Evolutionary conservation across 2,888 invertebrate species (phyloP).

Genomic region (Spatulosminthurus flaviceps): DNA sequence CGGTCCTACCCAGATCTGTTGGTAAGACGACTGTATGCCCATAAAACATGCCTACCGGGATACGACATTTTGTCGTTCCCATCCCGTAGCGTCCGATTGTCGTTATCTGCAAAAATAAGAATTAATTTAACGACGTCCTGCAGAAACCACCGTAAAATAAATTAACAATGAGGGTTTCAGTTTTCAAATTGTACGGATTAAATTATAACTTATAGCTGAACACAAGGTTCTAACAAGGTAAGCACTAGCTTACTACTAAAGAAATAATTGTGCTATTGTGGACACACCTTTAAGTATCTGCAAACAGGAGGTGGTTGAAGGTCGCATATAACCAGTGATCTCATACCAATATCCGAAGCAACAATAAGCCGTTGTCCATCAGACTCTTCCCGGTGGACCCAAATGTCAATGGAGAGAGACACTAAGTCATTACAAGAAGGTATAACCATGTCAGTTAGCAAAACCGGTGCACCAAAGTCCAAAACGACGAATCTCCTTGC

Average conservation of each 20-base stretch:
- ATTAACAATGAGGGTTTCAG: no score
- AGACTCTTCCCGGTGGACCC: constrained; percentile 85
- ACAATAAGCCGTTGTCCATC: constrained; percentile 86
- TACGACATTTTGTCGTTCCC: constrained; percentile 88
- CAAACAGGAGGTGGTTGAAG: constrained; percentile 88
- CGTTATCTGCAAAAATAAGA: constrained; percentile 73
- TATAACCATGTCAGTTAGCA: constrained; percentile 86
- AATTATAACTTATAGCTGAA: no score
- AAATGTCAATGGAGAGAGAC: constrained; percentile 87
- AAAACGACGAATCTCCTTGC: constrained; percentile 85
- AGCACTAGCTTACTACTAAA: constrained; percentile 65
- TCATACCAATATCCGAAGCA: constrained; percentile 85
- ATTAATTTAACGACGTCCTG: no score
- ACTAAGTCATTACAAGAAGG: constrained; percentile 75
- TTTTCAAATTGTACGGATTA: no score
- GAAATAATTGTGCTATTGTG: constrained; percentile 65
- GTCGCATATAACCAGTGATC: constrained; percentile 85
- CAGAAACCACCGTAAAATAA: no score
- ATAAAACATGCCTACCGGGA: constrained; percentile 92
- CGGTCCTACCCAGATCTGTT: constrained; percentile 67
- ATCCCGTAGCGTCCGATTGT: constrained; percentile 91
- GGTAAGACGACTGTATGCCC: constrained; percentile 85
- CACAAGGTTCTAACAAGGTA: no score
- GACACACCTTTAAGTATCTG: constrained; percentile 82
- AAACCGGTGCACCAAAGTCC: constrained; percentile 87